phyloP scores from a whole-genome alignment of 2,797 vertebrate genomes.

The Phrynocephalus vlangalii region DNA sequence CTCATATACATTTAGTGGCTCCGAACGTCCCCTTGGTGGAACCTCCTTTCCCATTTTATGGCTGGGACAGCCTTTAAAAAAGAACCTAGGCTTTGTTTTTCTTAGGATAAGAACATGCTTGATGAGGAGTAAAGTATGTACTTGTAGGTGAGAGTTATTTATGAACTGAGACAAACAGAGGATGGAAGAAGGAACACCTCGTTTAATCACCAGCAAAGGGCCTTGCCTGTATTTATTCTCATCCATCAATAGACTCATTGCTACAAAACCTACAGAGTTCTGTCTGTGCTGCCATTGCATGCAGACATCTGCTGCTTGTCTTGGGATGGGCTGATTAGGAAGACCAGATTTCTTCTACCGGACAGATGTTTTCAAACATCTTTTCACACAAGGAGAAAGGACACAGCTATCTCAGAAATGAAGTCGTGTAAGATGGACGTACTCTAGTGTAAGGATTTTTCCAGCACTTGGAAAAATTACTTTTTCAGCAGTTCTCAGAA shows the following conservation, averaged over 20 bases:
- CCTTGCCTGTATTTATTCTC: background rate
- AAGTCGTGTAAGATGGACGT: background rate
- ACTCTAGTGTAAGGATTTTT: no score
- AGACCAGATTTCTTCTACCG: background rate
- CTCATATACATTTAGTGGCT: slow-evolving; percentile 21
- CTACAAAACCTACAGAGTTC: background rate
- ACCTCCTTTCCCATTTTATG: slow-evolving; percentile 8
- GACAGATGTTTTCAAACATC: background rate
- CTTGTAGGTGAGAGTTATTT: slow-evolving; percentile 48
- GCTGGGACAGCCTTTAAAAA: slow-evolving; percentile 27
- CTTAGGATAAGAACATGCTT: slow-evolving; percentile 34
- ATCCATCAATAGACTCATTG: background rate
- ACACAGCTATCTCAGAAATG: background rate
- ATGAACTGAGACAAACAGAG: slow-evolving; percentile 31
- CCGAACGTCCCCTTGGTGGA: slow-evolving; percentile 23
- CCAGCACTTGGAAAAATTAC: background rate
- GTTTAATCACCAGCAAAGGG: slow-evolving; percentile 9
- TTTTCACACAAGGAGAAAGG: no score
- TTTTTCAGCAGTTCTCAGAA: background rate
- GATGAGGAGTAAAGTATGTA: slow-evolving; percentile 39
- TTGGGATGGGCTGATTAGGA: background rate
- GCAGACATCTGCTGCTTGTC: background rate
- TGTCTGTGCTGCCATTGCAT: background rate
- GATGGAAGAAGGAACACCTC: background rate
- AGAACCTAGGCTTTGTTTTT: slow-evolving; percentile 40